Evolutionary conservation across 2,797 vertebrate genomes (phyloP), one percentile per base, ranked within the genome.

Genomic region (Chloroceryle inda): DNA sequence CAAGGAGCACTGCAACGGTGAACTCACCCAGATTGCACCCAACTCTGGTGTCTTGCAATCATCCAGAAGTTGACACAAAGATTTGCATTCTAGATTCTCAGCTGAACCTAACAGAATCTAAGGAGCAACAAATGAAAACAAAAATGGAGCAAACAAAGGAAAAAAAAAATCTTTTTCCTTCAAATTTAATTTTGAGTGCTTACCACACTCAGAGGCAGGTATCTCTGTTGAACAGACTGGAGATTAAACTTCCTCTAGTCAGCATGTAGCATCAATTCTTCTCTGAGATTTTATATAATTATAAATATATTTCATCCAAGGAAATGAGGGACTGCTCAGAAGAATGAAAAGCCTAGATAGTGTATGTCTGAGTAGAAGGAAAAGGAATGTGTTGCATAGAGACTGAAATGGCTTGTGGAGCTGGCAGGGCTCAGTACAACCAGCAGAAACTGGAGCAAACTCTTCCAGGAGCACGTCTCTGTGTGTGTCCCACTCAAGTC

Each of bases 381-480:
- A 86, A 83, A 89, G 11, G 23, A 74, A 22, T 7, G 6, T 16
- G 11, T 52, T 64, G 72, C 6, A 1, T 10, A 56, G 68, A 74
- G 19, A n/a, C 38, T 4, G 6, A 40, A 62, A 29, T 11, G 23
- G 16, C 27, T 71, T 44, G 17, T 26, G 55, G 45, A 66, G 67
- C 77, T 85, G 87, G 72, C 61, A 62, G 42, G 56, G 71, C 72
- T 92, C 50, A 73, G 83, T 37, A 14, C 44, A 38, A 45, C 21
- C 75, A 71, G 52, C 9, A 2, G 42, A n/a, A n/a, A 59, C 56
- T n/a, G 56, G 50, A 83, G n/a, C 76, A 42, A 40, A 4, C 47
- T 49, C 52, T 24, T 82, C 37, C 72, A 77, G 52, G 64, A 66
- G 68, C 35, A 27, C 0, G 0, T 7, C 3, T 1, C 7, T 9